These are phyloP conservation scores for Lymantria monacha DNA, from an alignment of 2,888 invertebrate genomes.

Conservation along the genomic window DNA sequence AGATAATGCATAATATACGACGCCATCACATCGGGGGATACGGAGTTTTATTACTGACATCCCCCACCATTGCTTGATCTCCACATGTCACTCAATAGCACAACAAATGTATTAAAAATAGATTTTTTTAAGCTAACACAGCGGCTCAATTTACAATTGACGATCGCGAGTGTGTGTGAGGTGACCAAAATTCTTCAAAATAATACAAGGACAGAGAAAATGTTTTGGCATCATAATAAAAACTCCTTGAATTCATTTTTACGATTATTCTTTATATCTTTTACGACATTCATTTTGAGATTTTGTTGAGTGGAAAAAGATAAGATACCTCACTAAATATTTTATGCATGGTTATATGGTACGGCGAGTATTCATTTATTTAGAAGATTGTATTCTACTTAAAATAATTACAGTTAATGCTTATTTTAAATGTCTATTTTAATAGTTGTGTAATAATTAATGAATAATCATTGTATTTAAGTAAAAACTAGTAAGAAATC, in stretches of 20 bases:
- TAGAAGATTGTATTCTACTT: too few relatives aligned
- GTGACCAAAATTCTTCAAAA: slow-evolving; percentile 30
- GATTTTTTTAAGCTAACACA: slow-evolving; percentile 14
- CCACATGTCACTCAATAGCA: slow-evolving; percentile 17
- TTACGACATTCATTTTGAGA: slow-evolving; percentile 6
- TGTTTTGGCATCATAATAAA: slow-evolving; percentile 27
- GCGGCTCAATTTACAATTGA: slow-evolving; percentile 31
- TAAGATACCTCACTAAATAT: neutral
- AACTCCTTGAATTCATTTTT: slow-evolving; percentile 25
- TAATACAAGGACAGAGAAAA: slow-evolving; percentile 31
- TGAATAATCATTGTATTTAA: too few relatives aligned
- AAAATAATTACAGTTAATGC: too few relatives aligned
- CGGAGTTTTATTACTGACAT: slow-evolving; percentile 35
- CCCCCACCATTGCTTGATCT: slow-evolving; percentile 26
- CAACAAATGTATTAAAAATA: slow-evolving; percentile 11
- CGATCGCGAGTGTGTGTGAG: slow-evolving; percentile 26
- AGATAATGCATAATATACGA: slow-evolving; percentile 44
- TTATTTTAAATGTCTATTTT: too few relatives aligned
- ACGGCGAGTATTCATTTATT: too few relatives aligned
- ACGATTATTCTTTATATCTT: slow-evolving; percentile 18
- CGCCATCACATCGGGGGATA: slow-evolving; percentile 31
- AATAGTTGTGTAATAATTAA: too few relatives aligned
- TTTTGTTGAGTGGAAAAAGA: slow-evolving; percentile 23
- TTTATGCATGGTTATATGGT: neutral
- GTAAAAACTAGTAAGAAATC: too few relatives aligned